Evolutionary conservation across 2,797 vertebrate species (phyloP).

Genomic region (Schizothorax lantsangensis): DNA sequence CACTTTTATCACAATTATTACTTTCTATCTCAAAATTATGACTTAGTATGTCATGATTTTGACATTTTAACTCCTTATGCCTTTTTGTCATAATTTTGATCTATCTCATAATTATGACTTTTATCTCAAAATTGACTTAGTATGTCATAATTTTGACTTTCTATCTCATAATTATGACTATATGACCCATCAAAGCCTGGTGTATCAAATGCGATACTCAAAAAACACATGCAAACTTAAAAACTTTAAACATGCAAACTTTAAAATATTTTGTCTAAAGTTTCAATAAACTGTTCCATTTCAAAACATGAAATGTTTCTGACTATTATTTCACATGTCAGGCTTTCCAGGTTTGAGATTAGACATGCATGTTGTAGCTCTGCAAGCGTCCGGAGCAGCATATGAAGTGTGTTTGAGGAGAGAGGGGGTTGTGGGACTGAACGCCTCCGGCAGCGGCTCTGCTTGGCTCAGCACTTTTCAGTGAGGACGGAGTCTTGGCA

Average conservation of each 20-base stretch:
- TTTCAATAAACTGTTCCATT: no score
- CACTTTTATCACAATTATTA: no score
- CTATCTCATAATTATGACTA: neutral
- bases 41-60: no score
- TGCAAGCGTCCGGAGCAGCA: neutral
- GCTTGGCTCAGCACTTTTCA: slow-evolving; percentile 74
- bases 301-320: neutral
- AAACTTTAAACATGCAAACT: neutral
- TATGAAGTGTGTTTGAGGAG: neutral
- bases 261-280: neutral
- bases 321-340: neutral
- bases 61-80: no score
- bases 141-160: no score
- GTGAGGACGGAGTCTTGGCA: slow-evolving; percentile 72
- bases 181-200: no score
- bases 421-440: slow-evolving; percentile 38
- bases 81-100: no score
- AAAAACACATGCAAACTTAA: no score
- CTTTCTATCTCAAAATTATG: no score
- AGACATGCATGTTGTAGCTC: neutral
- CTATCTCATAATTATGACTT: no score
- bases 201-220: no score
- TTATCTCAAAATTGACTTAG: neutral
- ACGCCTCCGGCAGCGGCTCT: slow-evolving; percentile 50
- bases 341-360: neutral